Percentiles rank a stretch among this genome's conserved stretches.
Evolutionary conservation across 92 coral and sea anemone genomes (phyloP).

Genomic region (Galaxea fascicularis): DNA sequence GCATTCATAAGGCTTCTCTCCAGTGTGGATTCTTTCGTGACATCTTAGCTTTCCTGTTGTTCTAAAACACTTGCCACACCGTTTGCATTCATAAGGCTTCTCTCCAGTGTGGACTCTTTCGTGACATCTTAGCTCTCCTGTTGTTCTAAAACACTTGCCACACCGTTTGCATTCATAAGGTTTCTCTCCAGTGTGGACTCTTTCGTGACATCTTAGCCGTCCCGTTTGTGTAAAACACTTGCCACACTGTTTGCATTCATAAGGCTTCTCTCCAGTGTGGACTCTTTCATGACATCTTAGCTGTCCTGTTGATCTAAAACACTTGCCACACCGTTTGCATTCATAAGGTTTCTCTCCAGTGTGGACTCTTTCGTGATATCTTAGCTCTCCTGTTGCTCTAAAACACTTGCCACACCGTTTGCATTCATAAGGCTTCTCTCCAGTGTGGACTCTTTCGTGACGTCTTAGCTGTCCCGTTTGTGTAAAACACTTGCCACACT

Average conservation of each 20-base stretch:
- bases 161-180: constrained; percentile 2
- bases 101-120: not conserved
- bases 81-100: not conserved
- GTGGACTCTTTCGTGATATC: not conserved
- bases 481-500: not conserved
- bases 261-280: not conserved
- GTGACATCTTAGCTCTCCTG: not conserved
- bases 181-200: not conserved
- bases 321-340: constrained; percentile 23
- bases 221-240: not conserved
- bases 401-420: not conserved
- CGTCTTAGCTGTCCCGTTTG: not conserved
- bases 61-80: not conserved
- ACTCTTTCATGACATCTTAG: not conserved
- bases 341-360: not conserved
- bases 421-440: no score
- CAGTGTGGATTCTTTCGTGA: not conserved
- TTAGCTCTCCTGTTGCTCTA: not conserved
- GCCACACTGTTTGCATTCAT: constrained; percentile 8
- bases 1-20: not conserved
- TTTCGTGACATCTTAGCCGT: not conserved
- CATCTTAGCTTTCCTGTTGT: not conserved
- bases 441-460: no score
- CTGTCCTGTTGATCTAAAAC: not conserved
- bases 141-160: constrained; percentile 3